Evolutionary conservation across 2,888 invertebrate genomes (phyloP), one percentile per base, ranked within the genome.

Genomic region (Sphaerophoria taeniata): DNA sequence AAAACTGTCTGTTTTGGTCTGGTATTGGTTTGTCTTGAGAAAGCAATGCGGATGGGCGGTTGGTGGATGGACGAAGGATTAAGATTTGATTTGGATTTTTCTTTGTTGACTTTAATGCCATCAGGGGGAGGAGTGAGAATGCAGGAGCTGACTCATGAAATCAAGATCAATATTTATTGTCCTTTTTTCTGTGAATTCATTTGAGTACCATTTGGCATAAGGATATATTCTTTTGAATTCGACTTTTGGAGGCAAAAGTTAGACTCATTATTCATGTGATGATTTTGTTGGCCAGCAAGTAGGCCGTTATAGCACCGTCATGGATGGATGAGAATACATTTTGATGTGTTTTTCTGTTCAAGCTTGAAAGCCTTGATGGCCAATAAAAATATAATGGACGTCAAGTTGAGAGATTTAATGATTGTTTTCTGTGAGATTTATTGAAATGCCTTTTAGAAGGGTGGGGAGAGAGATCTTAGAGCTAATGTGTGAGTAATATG

Each of bases 161-260:
- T n/a, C n/a, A n/a, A 63, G 76, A 53, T 85, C 81, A 81, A 76
- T 81, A 75, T 84, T 72, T 80, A 75, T 80, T 80, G 80, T 76
- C 55, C 51, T n/a, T 58, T 55, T 58, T 55, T 39, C 49, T 6
- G 34, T n/a, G 65, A 39, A 67, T 73, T 69, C 49, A 55, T 63
- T 63, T 39, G n/a, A n/a, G 6, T 36, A 63, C 63, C 63, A 63
- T 72, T 56, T n/a, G n/a, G n/a, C n/a, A 70, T 73, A 78, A 65
- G 65, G 45, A 69, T 56, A 49, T 72, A 63, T 61, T 69, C 58
- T 71, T 71, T 70, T 70, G 74, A 74, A 71, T 84, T 79, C 53
- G 74, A 51, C 5, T n/a, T n/a, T 79, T 83, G 24, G 77, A 47
- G 11, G 7, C 0, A 72, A 77, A 83, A 74, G 70, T 79, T 79